Evolutionary conservation across 2,888 invertebrate species (phyloP).

Genomic region (Pardosa pseudoannulata): DNA sequence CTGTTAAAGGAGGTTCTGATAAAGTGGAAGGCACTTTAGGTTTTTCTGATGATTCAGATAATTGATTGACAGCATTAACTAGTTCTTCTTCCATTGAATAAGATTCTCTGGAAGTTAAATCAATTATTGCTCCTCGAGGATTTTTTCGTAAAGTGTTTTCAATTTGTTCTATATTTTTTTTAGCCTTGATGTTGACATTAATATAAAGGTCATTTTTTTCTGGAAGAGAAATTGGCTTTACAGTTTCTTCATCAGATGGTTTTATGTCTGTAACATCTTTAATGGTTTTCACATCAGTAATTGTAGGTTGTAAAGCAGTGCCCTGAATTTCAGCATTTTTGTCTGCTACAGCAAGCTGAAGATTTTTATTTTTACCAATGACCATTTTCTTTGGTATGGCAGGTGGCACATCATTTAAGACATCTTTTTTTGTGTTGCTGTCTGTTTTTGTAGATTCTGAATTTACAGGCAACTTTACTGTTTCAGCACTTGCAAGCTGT

Average conservation of each 20-base stretch:
- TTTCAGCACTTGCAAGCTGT: too few relatives aligned
- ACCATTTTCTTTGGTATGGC: constrained; percentile 61
- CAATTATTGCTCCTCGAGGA: constrained; percentile 72
- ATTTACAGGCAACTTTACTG: too few relatives aligned
- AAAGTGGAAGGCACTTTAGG: not conserved
- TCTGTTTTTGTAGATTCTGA: too few relatives aligned
- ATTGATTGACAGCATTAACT: constrained; percentile 52
- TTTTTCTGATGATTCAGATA: constrained; percentile 25
- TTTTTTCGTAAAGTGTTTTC: constrained; percentile 63
- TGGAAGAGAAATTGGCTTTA: not conserved
- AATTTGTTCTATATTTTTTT: constrained; percentile 69
- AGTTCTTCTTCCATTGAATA: constrained; percentile 70
- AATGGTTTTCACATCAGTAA: not conserved
- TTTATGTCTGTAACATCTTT: not conserved
- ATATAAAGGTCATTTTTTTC: constrained; percentile 46
- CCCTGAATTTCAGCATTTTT: not conserved
- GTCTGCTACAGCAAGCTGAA: not conserved
- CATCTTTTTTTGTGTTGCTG: not conserved
- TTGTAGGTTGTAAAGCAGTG: not conserved
- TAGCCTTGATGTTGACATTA: constrained; percentile 55
- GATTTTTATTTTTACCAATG: constrained; percentile 46
- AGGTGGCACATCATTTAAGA: constrained; percentile 34
- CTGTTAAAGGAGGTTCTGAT: not conserved
- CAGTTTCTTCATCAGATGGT: not conserved
- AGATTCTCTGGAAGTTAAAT: constrained; percentile 70